Percentiles rank a stretch among this genome's conserved stretches.
phyloP scores from a whole-genome alignment of 2,797 vertebrate genomes.

The Amniataba percoides region DNA sequence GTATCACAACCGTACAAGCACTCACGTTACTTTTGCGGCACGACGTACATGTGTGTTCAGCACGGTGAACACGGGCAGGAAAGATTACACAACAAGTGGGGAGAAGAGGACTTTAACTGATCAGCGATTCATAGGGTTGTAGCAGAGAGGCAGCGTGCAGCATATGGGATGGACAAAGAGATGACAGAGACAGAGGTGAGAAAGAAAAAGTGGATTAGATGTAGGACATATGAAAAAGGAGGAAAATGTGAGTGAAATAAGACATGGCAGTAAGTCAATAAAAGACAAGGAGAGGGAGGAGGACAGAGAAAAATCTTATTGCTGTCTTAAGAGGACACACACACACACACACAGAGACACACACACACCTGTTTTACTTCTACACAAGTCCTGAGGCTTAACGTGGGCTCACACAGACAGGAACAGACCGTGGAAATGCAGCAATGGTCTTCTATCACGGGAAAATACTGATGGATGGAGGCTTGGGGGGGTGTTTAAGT shows the following conservation, averaged over 20 bases:
- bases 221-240: background rate
- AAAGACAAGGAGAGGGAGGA: background rate
- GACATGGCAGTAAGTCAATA: background rate
- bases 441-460: background rate
- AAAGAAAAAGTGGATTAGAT: background rate
- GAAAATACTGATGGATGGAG: slow-evolving; percentile 35
- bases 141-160: background rate
- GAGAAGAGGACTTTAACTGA: no score
- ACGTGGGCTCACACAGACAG: slow-evolving; percentile 3
- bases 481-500: slow-evolving; percentile 8
- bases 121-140: background rate
- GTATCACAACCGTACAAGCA: slow-evolving; percentile 29
- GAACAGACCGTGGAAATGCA: background rate
- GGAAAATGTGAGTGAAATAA: background rate
- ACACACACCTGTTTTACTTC: slow-evolving; percentile 23
- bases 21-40: background rate
- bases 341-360: slow-evolving; percentile 11
- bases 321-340: slow-evolving; percentile 7
- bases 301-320: background rate
- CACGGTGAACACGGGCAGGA: background rate
- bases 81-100: slow-evolving; percentile 24
- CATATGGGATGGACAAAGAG: background rate
- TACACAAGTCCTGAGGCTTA: slow-evolving; percentile 7
- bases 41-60: background rate
- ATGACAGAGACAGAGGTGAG: background rate